phyloP scores from a whole-genome alignment of 2,888 invertebrate genomes.

The Drosophila maculinotata region DNA sequence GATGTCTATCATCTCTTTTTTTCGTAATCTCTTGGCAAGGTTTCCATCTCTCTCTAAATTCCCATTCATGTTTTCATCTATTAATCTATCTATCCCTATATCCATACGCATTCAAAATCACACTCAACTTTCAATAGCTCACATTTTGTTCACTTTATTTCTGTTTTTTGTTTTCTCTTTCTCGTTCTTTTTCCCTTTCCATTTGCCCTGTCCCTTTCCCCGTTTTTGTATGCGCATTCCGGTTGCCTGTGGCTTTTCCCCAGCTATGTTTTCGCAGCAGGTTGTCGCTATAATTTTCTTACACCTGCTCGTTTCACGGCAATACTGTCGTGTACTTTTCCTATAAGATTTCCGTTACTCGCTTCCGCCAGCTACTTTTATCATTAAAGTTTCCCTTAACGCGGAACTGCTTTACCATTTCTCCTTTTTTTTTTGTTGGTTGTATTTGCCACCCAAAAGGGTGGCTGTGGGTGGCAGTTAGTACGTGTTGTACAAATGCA shows the following conservation, averaged over 20 bases:
- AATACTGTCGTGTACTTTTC: constrained; percentile 19
- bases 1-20: too few species aligned
- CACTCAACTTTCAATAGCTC: constrained; percentile 12
- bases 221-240: constrained; percentile 1
- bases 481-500: constrained; percentile 56
- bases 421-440: background rate
- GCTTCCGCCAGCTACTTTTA: constrained; percentile 53
- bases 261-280: constrained; percentile 29
- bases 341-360: constrained; percentile 49
- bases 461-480: constrained; percentile 11
- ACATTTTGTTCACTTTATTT: constrained; percentile 8
- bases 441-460: constrained; percentile 8
- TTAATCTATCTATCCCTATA: background rate
- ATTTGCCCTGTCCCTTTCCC: too few species aligned
- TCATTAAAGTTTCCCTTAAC: constrained; percentile 66
- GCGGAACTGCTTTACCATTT: constrained; percentile 8
- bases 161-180: background rate
- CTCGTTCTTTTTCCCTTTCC: too few species aligned
- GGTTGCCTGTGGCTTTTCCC: background rate
- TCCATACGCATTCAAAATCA: background rate
- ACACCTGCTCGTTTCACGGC: constrained; percentile 38
- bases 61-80: background rate
- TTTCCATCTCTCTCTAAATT: background rate
- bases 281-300: constrained; percentile 45
- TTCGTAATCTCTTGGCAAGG: too few species aligned